phyloP scores from a whole-genome alignment of 2,113 vertebrate species.

The Channa argus region DNA sequence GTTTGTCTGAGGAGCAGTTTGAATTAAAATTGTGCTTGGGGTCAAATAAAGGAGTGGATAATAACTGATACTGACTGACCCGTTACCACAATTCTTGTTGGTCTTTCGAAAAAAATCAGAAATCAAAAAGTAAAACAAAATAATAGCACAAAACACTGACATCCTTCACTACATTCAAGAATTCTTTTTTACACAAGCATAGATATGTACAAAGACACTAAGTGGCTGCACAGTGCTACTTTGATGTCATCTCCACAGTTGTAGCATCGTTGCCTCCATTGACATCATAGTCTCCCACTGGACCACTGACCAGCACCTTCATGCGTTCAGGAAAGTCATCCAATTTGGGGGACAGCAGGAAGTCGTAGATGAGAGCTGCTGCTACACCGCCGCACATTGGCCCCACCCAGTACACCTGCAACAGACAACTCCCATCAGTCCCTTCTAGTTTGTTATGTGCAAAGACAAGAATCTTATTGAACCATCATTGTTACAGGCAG shows the following conservation, averaged over 20 bases:
- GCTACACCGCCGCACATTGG: slow-evolving; percentile 84
- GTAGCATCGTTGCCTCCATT: slow-evolving; percentile 75
- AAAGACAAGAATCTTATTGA: background rate
- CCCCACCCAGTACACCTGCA: slow-evolving; percentile 87
- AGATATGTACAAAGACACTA: slow-evolving; percentile 51
- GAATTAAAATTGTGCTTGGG: slow-evolving; percentile 14
- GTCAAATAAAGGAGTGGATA: slow-evolving; percentile 46
- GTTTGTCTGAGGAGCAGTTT: slow-evolving; percentile 26
- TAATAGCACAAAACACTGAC: slow-evolving; percentile 22
- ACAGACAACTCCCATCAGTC: slow-evolving; percentile 29
- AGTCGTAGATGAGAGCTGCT: slow-evolving; percentile 91
- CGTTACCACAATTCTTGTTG: slow-evolving; percentile 45
- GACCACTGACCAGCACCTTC: slow-evolving; percentile 93
- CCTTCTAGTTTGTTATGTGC: background rate
- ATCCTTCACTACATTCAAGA: slow-evolving; percentile 46
- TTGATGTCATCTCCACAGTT: slow-evolving; percentile 82
- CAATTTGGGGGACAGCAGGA: slow-evolving; percentile 90
- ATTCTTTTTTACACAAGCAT: slow-evolving; percentile 64
- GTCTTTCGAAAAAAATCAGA: slow-evolving; percentile 31
- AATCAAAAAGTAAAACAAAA: too few relatives aligned
- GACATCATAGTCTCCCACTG: slow-evolving; percentile 87
- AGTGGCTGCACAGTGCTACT: slow-evolving; percentile 56
- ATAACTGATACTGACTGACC: slow-evolving; percentile 41
- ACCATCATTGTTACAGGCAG: background rate
- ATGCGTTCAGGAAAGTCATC: slow-evolving; percentile 90